Evolutionary conservation across 2,888 invertebrate species (phyloP).

Genomic region (Rotaria magnacalcarata): DNA sequence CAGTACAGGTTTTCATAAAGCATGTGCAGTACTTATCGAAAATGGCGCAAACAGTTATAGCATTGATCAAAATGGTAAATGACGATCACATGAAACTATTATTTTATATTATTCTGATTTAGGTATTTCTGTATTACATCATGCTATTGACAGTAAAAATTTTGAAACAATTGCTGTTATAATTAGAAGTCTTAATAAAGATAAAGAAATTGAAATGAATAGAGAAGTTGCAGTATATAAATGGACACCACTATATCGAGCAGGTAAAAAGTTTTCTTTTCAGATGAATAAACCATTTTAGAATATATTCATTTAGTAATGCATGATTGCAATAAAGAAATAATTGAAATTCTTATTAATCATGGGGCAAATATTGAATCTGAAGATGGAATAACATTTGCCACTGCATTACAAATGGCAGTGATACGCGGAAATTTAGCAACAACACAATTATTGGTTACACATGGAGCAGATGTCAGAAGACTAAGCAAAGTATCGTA

Average conservation of each 20-base stretch:
- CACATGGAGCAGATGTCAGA: not conserved
- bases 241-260: slow-evolving; percentile 14
- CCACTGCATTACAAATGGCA: not conserved
- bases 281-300: not conserved
- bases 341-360: not conserved
- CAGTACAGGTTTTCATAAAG: not conserved
- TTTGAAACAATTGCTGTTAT: not conserved
- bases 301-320: not conserved
- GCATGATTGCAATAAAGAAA: slow-evolving; percentile 4
- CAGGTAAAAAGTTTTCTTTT: not conserved
- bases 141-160: not conserved
- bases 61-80: not conserved
- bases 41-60: not conserved
- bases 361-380: not conserved
- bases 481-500: not conserved
- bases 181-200: not conserved
- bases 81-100: not conserved
- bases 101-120: not conserved
- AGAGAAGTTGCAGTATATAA: not conserved
- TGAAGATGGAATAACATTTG: not conserved
- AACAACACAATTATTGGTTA: not conserved
- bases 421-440: not conserved
- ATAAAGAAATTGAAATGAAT: not conserved
- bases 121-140: not conserved
- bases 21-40: not conserved